Evolutionary conservation across 2,888 invertebrate species (phyloP).

Genomic region (Pollenia labialis): DNA sequence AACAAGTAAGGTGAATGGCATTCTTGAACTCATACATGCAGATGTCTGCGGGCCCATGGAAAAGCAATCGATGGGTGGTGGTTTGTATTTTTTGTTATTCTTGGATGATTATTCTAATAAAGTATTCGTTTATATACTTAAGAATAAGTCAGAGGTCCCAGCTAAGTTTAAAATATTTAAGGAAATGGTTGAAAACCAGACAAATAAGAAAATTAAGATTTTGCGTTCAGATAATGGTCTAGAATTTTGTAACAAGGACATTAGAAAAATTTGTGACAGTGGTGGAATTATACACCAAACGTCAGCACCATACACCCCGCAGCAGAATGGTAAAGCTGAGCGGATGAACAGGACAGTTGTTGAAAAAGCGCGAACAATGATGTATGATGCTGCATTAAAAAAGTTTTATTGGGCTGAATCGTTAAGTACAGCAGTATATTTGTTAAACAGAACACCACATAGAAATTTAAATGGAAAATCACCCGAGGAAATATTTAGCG

Average conservation of each 20-base stretch:
- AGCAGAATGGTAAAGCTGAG: conserved; percentile 48
- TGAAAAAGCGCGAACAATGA: conserved; percentile 34
- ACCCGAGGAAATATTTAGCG: conserved; percentile 25
- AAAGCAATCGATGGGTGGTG: too few relatives aligned
- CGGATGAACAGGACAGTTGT: conserved; percentile 39
- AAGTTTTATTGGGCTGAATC: conserved; percentile 33
- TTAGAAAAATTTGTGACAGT: not conserved
- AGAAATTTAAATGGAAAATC: conserved; percentile 22
- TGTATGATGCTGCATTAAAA: conserved; percentile 2
- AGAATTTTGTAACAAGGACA: conserved; percentile 36
- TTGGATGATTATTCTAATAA: conserved; percentile 49
- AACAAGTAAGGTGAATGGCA: too few relatives aligned
- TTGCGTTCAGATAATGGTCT: conserved; percentile 42
- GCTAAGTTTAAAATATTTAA: conserved; percentile 29
- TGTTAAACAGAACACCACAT: conserved; percentile 29
- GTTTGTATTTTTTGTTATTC: conserved; percentile 39
- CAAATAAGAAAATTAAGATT: conserved; percentile 46
- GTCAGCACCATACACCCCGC: conserved; percentile 40
- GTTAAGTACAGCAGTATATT: conserved; percentile 30
- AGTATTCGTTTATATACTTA: conserved; percentile 43
- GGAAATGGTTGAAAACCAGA: conserved; percentile 43
- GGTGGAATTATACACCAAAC: conserved; percentile 34
- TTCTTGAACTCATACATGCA: too few relatives aligned
- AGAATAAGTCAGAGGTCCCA: conserved; percentile 39
- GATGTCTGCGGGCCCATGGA: too few relatives aligned